Percentiles rank a stretch among this genome's conserved stretches.
Conservation (phyloP, 1,140 invertebrate species). For the Drosophila ogumai region DNA sequence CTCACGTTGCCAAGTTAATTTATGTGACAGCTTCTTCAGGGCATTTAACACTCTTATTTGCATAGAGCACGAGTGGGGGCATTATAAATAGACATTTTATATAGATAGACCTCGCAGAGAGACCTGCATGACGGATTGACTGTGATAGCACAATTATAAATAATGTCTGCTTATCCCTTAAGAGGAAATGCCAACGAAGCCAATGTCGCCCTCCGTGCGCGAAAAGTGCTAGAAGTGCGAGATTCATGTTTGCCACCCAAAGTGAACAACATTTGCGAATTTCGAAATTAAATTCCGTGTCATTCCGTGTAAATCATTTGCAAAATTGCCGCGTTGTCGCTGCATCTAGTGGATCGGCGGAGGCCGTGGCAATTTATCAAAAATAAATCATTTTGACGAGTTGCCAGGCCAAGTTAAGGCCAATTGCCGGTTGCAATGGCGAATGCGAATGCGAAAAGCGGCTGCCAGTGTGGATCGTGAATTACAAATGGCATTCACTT, state of each 20-base stretch:
- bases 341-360: conserved; percentile 44
- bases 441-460: conserved; percentile 1
- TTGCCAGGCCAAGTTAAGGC: conserved; percentile 39
- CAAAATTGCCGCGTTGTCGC: conserved; percentile 64
- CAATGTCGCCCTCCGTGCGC: conserved; percentile 26
- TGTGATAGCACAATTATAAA: conserved; percentile 61
- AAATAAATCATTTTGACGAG: conserved; percentile 84
- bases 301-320: conserved; percentile 83
- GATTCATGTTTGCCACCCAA: conserved; percentile 83
- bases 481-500: conserved; percentile 2
- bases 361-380: conserved; percentile 80
- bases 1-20: conserved; percentile 37
- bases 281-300: conserved; percentile 83
- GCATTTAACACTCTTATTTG: conserved; percentile 59
- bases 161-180: conserved; percentile 48
- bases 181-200: conserved; percentile 35
- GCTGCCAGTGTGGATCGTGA: neutral
- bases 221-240: conserved; percentile 59
- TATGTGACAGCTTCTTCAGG: conserved; percentile 67
- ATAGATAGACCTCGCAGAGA: conserved; percentile 7
- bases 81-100: conserved; percentile 27
- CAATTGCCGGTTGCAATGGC: conserved; percentile 42
- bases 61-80: neutral
- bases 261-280: conserved; percentile 80
- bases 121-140: conserved; percentile 38